These are phyloP conservation scores for Alaudala cheleensis DNA, from an alignment of 2,113 vertebrate species.

Conservation along the genomic window DNA sequence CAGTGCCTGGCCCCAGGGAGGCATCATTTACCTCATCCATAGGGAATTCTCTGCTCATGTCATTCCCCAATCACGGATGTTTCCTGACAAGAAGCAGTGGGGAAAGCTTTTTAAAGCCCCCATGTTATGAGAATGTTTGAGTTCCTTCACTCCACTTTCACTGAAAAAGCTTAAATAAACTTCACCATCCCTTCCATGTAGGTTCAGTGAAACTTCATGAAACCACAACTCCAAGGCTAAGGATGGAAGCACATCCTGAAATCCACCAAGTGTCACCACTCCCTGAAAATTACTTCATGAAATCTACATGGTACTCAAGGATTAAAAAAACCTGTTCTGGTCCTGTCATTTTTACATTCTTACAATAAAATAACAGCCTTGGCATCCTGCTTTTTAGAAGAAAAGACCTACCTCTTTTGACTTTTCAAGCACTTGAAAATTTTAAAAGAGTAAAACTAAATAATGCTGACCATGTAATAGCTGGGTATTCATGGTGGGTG, in stretches of 20 bases:
- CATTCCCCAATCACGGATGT: fast-evolving
- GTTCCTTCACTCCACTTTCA: background rate
- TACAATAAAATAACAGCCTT: conserved; percentile 66
- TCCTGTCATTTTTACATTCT: conserved; percentile 58
- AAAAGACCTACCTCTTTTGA: conserved; percentile 67
- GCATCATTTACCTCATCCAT: background rate
- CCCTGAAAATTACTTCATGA: background rate
- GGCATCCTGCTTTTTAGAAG: conserved; percentile 56
- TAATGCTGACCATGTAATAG: conserved; percentile 80
- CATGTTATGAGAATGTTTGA: fast-evolving
- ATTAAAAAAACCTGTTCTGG: conserved; percentile 31
- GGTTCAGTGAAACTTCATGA: background rate
- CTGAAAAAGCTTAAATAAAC: background rate
- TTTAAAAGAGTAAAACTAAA: conserved; percentile 69
- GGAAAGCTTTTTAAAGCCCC: background rate
- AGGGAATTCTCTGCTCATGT: background rate
- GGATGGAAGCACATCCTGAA: background rate
- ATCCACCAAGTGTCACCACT: background rate
- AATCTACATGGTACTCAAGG: conserved; percentile 3
- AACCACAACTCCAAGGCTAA: background rate
- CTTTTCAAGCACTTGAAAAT: conserved; percentile 69
- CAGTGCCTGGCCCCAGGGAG: background rate
- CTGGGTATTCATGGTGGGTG: conserved; percentile 72
- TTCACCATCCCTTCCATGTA: background rate
- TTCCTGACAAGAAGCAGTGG: background rate